Evolutionary conservation across 1,140 invertebrate species (phyloP).

Genomic region (Lanistes nyassanus): DNA sequence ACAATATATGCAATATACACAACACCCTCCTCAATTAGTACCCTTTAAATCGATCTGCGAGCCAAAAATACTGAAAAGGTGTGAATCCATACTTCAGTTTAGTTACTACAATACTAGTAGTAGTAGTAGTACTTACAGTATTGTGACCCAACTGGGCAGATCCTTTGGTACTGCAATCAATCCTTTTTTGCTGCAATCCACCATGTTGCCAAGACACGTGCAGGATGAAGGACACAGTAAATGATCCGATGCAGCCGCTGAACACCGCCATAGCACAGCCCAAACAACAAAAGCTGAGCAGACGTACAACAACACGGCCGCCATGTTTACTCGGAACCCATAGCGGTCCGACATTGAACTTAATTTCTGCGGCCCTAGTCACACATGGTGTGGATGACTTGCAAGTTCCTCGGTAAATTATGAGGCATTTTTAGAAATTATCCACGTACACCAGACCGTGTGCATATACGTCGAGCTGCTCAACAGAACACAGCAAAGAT

Average conservation of each 20-base stretch:
- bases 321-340: constrained; percentile 40
- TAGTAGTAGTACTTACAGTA: too few species aligned
- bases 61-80: constrained; percentile 30
- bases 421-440: constrained; percentile 19
- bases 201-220: constrained; percentile 58
- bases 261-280: constrained; percentile 44
- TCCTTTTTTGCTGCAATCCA: constrained; percentile 61
- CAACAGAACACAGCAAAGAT: constrained; percentile 11
- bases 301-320: constrained; percentile 46
- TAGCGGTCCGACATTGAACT: constrained; percentile 41
- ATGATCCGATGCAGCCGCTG: constrained; percentile 21
- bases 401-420: constrained; percentile 11
- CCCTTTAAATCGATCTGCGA: not conserved
- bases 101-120: too few species aligned
- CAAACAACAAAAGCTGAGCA: constrained; percentile 49
- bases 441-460: constrained; percentile 16
- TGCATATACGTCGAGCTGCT: not conserved
- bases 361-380: constrained; percentile 20
- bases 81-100: constrained; percentile 39
- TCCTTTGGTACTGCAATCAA: constrained; percentile 58
- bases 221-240: constrained; percentile 57
- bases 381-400: constrained; percentile 18
- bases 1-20: too few species aligned
- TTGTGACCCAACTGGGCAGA: constrained; percentile 53
- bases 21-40: too few species aligned